These are phyloP conservation scores for Borostomias antarcticus DNA, from an alignment of 2,797 vertebrate species.

Conservation along the genomic window DNA sequence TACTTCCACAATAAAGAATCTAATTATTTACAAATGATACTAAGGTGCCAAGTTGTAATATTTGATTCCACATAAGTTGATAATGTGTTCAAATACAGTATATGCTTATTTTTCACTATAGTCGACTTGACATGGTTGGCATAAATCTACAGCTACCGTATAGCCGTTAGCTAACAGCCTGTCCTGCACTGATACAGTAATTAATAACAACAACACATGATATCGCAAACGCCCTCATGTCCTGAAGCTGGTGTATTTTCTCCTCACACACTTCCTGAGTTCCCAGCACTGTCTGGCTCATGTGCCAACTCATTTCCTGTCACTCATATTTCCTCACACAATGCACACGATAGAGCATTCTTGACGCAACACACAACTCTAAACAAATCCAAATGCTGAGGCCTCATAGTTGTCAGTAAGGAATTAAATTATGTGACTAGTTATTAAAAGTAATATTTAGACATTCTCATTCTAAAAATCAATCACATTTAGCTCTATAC, in stretches of 20 bases:
- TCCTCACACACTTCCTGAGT: slow-evolving; percentile 51
- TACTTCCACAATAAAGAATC: too few relatives aligned
- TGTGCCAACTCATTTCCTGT: slow-evolving; percentile 55
- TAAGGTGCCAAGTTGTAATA: too few relatives aligned
- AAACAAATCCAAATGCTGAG: background rate
- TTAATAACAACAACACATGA: too few relatives aligned
- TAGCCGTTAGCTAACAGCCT: too few relatives aligned
- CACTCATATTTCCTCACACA: slow-evolving; percentile 11
- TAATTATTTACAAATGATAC: too few relatives aligned
- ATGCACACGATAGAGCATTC: background rate
- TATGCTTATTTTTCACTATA: background rate
- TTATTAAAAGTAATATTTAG: too few relatives aligned
- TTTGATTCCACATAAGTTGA: too few relatives aligned
- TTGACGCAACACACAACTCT: background rate
- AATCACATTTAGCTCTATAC: too few relatives aligned
- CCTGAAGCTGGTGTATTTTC: slow-evolving; percentile 15
- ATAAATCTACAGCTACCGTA: background rate
- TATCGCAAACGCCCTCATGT: too few relatives aligned
- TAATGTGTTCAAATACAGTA: background rate
- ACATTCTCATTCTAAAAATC: too few relatives aligned
- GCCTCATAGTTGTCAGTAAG: background rate
- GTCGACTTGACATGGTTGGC: background rate
- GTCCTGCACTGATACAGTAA: too few relatives aligned
- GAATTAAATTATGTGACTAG: too few relatives aligned
- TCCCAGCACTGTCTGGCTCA: background rate